These are phyloP conservation scores for Pilophorus perplexus DNA, from an alignment of 2,888 invertebrate genomes.

Conservation along the genomic window DNA sequence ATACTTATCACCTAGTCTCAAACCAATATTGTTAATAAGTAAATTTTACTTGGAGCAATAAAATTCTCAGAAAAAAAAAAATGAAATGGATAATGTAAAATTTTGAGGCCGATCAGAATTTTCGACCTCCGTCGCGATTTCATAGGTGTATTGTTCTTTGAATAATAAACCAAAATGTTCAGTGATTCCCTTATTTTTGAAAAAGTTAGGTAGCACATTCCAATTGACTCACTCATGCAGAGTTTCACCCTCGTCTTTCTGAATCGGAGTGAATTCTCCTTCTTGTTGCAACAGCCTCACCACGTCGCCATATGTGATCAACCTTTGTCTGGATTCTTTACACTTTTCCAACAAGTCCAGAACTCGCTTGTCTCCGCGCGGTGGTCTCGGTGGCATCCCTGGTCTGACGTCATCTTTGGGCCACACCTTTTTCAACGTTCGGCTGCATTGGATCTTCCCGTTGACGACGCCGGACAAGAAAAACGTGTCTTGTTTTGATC, in stretches of 20 bases:
- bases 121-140: too few relatives aligned
- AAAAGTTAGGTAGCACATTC: too few relatives aligned
- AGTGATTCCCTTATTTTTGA: too few relatives aligned
- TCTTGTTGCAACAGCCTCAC: background rate
- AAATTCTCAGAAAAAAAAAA: too few relatives aligned
- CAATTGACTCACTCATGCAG: too few relatives aligned
- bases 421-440: background rate
- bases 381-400: background rate
- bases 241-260: background rate
- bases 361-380: background rate
- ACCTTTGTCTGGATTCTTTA: background rate
- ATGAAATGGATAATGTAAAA: too few relatives aligned
- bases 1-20: too few relatives aligned
- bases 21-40: too few relatives aligned
- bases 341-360: background rate
- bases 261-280: background rate
- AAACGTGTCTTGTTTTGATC: background rate
- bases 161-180: too few relatives aligned
- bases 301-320: background rate
- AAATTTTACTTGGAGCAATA: too few relatives aligned
- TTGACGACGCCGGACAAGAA: background rate
- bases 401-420: background rate
- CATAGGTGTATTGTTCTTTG: too few relatives aligned
- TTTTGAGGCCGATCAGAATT: too few relatives aligned
- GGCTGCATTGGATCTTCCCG: background rate